A percentile compares a stretch with the other conserved stretches of the same genome.
These are phyloP conservation scores for Monarcha castaneiventris DNA, from an alignment of 2,113 vertebrate genomes.

Conservation along the genomic window DNA sequence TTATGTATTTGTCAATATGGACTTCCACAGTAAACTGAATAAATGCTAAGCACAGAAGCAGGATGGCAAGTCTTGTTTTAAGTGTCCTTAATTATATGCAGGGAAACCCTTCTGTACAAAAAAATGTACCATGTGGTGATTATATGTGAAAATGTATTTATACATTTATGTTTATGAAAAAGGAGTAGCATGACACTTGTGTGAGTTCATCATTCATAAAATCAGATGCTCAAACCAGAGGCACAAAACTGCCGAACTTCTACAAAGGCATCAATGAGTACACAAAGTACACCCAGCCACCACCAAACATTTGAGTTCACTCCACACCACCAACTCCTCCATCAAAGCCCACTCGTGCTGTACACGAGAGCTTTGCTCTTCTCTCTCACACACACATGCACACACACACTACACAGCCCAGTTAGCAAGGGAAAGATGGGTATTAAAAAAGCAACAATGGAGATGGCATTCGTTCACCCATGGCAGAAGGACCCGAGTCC, in stretches of 20 bases:
- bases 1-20: neutral
- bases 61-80: neutral
- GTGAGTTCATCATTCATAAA: neutral
- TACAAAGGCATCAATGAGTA: neutral
- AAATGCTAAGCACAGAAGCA: neutral
- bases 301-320: neutral
- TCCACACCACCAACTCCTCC: neutral
- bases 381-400: neutral
- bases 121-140: neutral
- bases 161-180: neutral
- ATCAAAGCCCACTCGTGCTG: neutral
- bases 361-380: neutral
- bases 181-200: neutral
- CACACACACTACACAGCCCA: neutral
- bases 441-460: slow-evolving; percentile 60
- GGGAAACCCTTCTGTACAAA: neutral
- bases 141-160: neutral
- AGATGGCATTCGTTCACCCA: slow-evolving; percentile 63
- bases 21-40: neutral
- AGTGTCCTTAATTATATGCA: neutral
- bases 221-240: neutral
- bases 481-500: slow-evolving; percentile 51
- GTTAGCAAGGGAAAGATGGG: slow-evolving; percentile 37
- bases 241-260: neutral
- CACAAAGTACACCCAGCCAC: neutral